Base-by-base conservation (phyloP, 2,113 vertebrate species). In the Tympanuchus pallidicinctus region DNA sequence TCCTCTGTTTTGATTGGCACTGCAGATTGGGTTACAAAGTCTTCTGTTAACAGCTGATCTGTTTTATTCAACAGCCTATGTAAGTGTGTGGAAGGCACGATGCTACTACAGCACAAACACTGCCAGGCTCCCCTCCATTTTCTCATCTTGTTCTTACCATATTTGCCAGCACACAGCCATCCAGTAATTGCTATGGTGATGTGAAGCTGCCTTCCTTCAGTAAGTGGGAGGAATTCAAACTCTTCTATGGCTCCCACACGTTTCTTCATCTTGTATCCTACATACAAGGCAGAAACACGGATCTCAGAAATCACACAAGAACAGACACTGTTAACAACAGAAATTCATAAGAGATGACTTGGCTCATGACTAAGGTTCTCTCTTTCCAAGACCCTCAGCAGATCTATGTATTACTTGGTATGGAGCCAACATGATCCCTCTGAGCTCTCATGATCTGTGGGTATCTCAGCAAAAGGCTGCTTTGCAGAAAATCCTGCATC, bases 201-300 rank as follows among this genome's bases (percentile, higher is more conserved):
- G 43, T 98, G 99, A 76, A 99, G 98, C 94, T 99, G 99, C 90
- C 97, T 99, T 76, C 98, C 99, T 48, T 98, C 98, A 0, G 97
- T 98, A 79, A 99, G 96, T 12, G 99, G 98, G 91, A 99, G 97
- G 95, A 99, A 99, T 40, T 99, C 98, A 97, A 99, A 99, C 94
- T 99, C 99, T 92, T 99, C 98, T 27, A 99, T 99, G 20, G 98
- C 99, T 27, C 99, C 99, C 2, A 99, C 98, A 34, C 99, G 98
- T 95, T 99, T 99, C 88, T 99, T 99, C 99, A 99, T 99, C 96
- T 99, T 99, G 97, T 99, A 99, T 7, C 99, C 99, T 99, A 73
- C 52, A 92, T 86, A 43, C 7, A 82, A 67, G 36, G 47, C 75
- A 91, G 61, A 92, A 90, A 84, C 66, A 56, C 0, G 1, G 3